A percentile compares a stretch with the other conserved stretches of the same genome.
phyloP scores from a whole-genome alignment of 2,797 vertebrate genomes.

The Coracias cyanogaster region DNA sequence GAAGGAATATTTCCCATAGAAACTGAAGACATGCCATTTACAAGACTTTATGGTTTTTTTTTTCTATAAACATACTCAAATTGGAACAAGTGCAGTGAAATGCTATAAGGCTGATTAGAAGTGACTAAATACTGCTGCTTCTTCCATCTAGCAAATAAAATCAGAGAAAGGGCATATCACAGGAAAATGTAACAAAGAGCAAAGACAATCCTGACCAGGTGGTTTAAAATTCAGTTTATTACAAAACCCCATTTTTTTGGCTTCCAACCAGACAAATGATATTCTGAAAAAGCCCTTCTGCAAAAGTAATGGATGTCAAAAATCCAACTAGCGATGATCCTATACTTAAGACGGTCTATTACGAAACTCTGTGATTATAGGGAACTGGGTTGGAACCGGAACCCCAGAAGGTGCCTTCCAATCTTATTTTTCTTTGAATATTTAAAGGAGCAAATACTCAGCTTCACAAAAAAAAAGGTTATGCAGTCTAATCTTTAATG shows the following conservation, averaged over 20 bases:
- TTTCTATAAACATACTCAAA: background rate
- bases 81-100: background rate
- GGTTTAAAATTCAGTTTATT: background rate
- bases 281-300: background rate
- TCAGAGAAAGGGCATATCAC: background rate
- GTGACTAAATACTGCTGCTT: background rate
- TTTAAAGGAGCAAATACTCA: background rate
- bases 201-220: background rate
- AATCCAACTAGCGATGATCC: background rate
- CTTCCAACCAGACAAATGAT: background rate
- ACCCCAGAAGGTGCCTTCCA: background rate
- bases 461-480: background rate
- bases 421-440: background rate
- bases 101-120: background rate
- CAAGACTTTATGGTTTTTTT: background rate
- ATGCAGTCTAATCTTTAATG: background rate
- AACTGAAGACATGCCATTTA: background rate
- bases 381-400: background rate
- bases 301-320: background rate
- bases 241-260: background rate
- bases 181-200: background rate
- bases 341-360: background rate
- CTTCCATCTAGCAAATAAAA: background rate
- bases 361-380: background rate
- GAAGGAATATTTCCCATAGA: background rate